Evolutionary conservation across 2,113 vertebrate genomes (phyloP).

Genomic region (Gorsachius goisagi): DNA sequence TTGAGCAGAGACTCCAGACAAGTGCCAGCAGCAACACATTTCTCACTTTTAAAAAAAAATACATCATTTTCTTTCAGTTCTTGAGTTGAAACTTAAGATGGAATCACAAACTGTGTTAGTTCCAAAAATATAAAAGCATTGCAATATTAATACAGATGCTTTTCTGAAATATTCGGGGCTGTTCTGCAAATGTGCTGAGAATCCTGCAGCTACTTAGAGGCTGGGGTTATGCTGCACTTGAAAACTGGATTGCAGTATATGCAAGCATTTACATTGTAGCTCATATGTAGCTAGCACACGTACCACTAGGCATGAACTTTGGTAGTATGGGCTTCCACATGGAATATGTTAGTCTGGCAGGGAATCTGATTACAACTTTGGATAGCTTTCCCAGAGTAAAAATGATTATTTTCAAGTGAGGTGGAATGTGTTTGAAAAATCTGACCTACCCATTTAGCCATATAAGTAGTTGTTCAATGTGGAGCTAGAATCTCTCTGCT

Average conservation of each 20-base stretch:
- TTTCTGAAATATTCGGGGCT: not conserved
- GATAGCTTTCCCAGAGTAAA: not conserved
- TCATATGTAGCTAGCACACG: accelerated
- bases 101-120: not conserved
- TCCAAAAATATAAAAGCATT: not conserved
- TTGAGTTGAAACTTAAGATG: slow-evolving; percentile 24
- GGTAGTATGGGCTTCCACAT: not conserved
- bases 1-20: slow-evolving; percentile 41
- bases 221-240: not conserved
- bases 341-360: not conserved
- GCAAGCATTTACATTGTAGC: not conserved
- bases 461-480: not conserved
- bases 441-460: not conserved
- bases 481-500: not conserved
- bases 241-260: not conserved
- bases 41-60: not conserved
- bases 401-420: not conserved
- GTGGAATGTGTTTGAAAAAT: not conserved
- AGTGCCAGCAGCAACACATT: slow-evolving; percentile 51
- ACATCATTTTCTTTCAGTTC: not conserved
- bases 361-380: not conserved
- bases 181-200: not conserved
- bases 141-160: not conserved
- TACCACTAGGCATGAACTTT: not conserved
- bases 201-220: not conserved